Base-by-base conservation (phyloP, 2,113 vertebrate genomes). In the Ptyas mucosa region DNA sequence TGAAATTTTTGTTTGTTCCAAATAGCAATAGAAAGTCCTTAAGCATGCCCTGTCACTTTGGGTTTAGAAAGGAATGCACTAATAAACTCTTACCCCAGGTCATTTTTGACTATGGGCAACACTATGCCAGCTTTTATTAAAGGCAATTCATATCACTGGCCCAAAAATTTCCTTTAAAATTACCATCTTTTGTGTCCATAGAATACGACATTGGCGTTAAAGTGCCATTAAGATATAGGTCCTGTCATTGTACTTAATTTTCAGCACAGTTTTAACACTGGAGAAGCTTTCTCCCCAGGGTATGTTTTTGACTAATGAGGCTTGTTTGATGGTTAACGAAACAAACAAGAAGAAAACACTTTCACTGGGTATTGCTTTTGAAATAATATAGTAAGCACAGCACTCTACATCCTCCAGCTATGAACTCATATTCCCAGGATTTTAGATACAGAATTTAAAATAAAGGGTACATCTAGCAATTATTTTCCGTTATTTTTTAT, bases 121-220 rank as follows among this genome's bases (percentile, higher is more conserved):
- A 97, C 95, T 93, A 96, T 98, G 98, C 98, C 98, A 98, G 95
- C 96, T 98, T 98, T 97, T 97, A 98, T 99, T 99, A 99, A 98
- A 96, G 96, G 96, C 96, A 97, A 97, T 97, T 98, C 97, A 89
- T 98, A 98, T 98, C 98, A 98, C 95, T 98, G 98, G 97, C 98
- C 98, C 97, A 89, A 98, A 98, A 98, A 98, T 98, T 98, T 98
- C 98, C 96, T 96, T 98, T 98, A 98, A 98, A 98, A 98, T 99
- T 98, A 98, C 96, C 97, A 97, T 99, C 98, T 98, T 98, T 98
- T 97, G 95, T 95, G 97, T 97, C 94, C 93, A 95, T 96, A 95
- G 96, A 98, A 97, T 97, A 97, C 96, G 95, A 98, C 98, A 98
- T 99, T 98, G 98, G 97, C 96, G 98, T 98, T 98, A 98, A 98